phyloP scores from a whole-genome alignment of 1,140 invertebrate species.

The Lordiphosa collinella region DNA sequence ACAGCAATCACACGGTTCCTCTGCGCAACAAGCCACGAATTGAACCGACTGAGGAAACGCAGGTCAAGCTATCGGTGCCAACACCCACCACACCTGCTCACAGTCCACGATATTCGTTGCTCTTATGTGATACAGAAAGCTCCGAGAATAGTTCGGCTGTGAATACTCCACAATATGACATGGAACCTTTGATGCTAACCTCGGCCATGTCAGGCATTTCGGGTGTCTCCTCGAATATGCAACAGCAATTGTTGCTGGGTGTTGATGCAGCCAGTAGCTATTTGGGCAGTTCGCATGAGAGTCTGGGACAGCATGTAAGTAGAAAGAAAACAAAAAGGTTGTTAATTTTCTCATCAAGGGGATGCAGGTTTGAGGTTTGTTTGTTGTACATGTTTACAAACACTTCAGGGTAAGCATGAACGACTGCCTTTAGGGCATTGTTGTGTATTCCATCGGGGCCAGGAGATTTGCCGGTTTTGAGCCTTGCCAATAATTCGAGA shows the following conservation, averaged over 20 bases:
- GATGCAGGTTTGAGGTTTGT: no score
- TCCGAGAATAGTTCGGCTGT: constrained; percentile 77
- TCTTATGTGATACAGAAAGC: constrained; percentile 68
- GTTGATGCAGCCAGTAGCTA: constrained; percentile 56
- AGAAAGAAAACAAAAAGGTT: neutral
- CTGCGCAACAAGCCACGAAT: constrained; percentile 25
- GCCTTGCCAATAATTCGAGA: no score
- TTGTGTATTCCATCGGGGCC: no score
- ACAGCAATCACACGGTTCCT: constrained; percentile 28
- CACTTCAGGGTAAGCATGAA: no score
- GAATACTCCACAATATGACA: constrained; percentile 75
- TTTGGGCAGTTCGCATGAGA: constrained; percentile 67
- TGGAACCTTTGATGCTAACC: constrained; percentile 71
- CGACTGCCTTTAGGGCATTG: no score
- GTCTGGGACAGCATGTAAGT: constrained; percentile 65
- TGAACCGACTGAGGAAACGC: constrained; percentile 22
- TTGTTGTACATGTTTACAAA: no score
- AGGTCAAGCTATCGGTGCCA: constrained; percentile 50
- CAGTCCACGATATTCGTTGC: constrained; percentile 74
- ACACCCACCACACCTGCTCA: constrained; percentile 72
- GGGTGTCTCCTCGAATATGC: constrained; percentile 63
- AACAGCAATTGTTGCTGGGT: constrained; percentile 61
- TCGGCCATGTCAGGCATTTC: constrained; percentile 70
- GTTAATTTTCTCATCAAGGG: no score
- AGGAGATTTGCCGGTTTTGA: no score